A percentile compares a stretch with the other conserved stretches of the same genome.
Conservation (phyloP, 2,888 invertebrate genomes). For the Parochlus steinenii region DNA sequence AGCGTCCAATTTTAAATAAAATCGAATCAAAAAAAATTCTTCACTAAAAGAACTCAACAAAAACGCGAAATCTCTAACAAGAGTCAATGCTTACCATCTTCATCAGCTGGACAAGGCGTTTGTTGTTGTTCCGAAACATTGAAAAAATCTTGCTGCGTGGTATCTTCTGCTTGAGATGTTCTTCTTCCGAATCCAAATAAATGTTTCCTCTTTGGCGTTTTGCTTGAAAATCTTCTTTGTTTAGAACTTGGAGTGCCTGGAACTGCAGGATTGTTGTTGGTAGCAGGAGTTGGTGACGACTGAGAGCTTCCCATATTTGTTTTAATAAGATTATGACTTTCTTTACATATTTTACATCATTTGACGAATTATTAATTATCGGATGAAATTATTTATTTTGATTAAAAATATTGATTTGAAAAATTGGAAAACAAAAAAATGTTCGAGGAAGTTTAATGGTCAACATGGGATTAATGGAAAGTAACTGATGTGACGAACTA, state of each 20-base stretch:
- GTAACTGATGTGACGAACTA: background rate
- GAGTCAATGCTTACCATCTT: slow-evolving; percentile 1
- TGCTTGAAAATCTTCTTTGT: slow-evolving; percentile 1
- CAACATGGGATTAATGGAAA: background rate
- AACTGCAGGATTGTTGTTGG: background rate
- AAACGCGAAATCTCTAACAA: no score
- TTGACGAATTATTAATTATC: background rate
- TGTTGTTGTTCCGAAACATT: no score
- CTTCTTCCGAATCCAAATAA: background rate
- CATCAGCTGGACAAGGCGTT: no score
- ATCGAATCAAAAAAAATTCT: no score
- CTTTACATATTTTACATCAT: background rate
- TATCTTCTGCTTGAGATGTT: slow-evolving; percentile 1
- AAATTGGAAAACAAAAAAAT: background rate
- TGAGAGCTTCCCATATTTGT: background rate
- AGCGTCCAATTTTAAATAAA: no score
- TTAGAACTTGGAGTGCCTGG: background rate
- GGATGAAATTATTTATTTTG: background rate
- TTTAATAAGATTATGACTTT: background rate
- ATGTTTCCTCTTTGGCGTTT: background rate
- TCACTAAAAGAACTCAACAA: no score
- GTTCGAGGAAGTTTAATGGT: background rate
- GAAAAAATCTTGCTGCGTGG: no score
- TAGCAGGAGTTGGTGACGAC: background rate
- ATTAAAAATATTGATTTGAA: background rate